Evolutionary conservation across 2,888 invertebrate species (phyloP), one percentile per base, ranked within the genome.

Genomic region (Anoplius nigerrimus): DNA sequence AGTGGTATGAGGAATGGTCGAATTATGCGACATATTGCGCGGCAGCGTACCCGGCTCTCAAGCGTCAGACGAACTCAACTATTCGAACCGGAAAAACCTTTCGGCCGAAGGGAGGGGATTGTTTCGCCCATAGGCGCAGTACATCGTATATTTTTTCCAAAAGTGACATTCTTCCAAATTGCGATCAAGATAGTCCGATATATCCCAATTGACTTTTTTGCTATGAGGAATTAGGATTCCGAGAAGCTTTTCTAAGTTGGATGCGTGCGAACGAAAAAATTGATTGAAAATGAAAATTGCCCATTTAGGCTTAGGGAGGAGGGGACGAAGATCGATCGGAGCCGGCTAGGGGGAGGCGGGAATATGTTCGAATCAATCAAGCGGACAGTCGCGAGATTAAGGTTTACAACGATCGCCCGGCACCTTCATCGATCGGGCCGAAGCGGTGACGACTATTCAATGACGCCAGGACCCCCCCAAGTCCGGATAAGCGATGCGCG

Each of bases 1-100:
- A 62, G 65, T 77, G 70, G 73, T 71, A 75, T 80, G 84, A 84
- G 78, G 79, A 82, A 84, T 84, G 74, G 81, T 69, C 68, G 78
- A 85, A 84, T 84, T 84, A 84, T 84, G 80, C 84, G 82, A 83
- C 83, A 84, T 83, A 84, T 85, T 82, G 79, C 79, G 58, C 71
- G 66, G 45, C 68, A 61, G 69, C 59, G 58, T 57, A 42, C 43
- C 64, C 54, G 70, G 58, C 64, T 67, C 43, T 46, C 58, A 45
- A 56, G n/a, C 18, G n/a, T 48, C 20, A 42, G 20, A 20, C 57
- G 57, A 55, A 21, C 21, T 66, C 55, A 58, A 53, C 52, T 61
- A 68, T 65, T 56, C 60, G 60, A 27, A 27, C 54, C 68, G 68
- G 71, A 68, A 76, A 78, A 76, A n/a, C 66, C 74, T 68, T 71